Percentiles rank a stretch among this genome's conserved stretches.
These are phyloP conservation scores for Eudyptes chrysolophus DNA, from an alignment of 2,113 vertebrate species.

Conservation along the genomic window DNA sequence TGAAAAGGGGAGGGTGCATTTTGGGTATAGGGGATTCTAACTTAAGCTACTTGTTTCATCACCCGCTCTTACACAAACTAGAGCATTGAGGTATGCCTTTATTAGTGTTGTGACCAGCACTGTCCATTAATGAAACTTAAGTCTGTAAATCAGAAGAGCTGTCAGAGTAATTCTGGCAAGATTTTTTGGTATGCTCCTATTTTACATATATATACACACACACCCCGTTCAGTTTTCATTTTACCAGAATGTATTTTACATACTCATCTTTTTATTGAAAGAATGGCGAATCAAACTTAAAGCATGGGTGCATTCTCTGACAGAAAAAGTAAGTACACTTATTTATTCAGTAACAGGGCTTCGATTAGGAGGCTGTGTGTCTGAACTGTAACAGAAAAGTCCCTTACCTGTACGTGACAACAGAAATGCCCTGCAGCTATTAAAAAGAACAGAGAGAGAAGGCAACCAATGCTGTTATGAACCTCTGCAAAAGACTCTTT, in stretches of 20 bases:
- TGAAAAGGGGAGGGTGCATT: not conserved
- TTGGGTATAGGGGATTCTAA: not conserved
- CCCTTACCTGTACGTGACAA: not conserved
- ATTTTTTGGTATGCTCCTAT: not conserved
- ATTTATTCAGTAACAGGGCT: not conserved
- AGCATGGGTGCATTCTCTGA: not conserved
- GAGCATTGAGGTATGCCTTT: not conserved
- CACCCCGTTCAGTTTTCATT: not conserved
- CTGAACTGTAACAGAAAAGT: not conserved
- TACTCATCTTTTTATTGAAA: not conserved
- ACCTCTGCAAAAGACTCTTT: not conserved
- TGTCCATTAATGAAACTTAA: not conserved
- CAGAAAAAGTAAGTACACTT: not conserved
- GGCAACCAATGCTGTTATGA: not conserved
- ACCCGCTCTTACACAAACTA: not conserved
- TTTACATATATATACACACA: not conserved
- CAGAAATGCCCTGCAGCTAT: not conserved
- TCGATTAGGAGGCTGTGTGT: not conserved
- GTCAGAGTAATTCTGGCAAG: not conserved
- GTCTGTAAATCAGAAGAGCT: not conserved
- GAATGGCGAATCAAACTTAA: not conserved
- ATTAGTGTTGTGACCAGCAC: not conserved
- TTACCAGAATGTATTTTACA: not conserved
- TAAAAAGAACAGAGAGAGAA: not conserved
- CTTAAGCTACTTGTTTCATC: not conserved